Conservation (phyloP, 2,113 vertebrate genomes). For the Cynopterus brachyotis region DNA sequence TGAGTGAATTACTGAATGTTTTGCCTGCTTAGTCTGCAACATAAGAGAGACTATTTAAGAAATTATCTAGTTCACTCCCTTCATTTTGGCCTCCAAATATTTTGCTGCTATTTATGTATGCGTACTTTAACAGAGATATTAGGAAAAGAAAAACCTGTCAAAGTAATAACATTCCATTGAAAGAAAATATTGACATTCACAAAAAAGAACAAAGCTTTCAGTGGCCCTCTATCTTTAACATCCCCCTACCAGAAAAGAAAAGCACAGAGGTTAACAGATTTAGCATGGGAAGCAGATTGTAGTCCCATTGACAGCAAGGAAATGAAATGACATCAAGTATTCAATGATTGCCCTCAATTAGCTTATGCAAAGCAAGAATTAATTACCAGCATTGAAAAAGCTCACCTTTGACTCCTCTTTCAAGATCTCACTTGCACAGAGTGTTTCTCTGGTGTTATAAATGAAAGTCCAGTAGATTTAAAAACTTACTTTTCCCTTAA, state of each 20-base stretch:
- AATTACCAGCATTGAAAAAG: constrained; percentile 87
- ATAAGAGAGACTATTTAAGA: neutral
- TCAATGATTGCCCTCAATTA: constrained; percentile 90
- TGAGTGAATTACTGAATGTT: neutral
- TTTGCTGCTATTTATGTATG: neutral
- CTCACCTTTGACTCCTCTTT: constrained; percentile 84
- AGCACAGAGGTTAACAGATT: constrained; percentile 77
- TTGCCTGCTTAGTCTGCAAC: neutral
- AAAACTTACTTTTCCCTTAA: constrained; percentile 54
- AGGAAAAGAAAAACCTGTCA: constrained; percentile 21
- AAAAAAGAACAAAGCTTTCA: constrained; percentile 45
- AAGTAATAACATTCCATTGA: constrained; percentile 29
- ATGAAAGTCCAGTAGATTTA: constrained; percentile 73
- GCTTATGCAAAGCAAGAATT: constrained; percentile 89
- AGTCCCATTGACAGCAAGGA: constrained; percentile 82
- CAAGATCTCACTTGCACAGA: constrained; percentile 78
- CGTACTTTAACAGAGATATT: constrained; percentile 47
- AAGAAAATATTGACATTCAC: constrained; percentile 57
- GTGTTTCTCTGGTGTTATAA: constrained; percentile 73
- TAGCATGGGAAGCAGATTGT: constrained; percentile 70
- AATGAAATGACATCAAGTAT: constrained; percentile 88
- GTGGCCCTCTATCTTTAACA: constrained; percentile 56
- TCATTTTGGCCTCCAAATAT: neutral
- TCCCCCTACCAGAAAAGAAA: constrained; percentile 55
- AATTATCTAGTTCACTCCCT: neutral